Evolutionary conservation across 2,113 vertebrate genomes (phyloP).

Genomic region (Mola mola): DNA sequence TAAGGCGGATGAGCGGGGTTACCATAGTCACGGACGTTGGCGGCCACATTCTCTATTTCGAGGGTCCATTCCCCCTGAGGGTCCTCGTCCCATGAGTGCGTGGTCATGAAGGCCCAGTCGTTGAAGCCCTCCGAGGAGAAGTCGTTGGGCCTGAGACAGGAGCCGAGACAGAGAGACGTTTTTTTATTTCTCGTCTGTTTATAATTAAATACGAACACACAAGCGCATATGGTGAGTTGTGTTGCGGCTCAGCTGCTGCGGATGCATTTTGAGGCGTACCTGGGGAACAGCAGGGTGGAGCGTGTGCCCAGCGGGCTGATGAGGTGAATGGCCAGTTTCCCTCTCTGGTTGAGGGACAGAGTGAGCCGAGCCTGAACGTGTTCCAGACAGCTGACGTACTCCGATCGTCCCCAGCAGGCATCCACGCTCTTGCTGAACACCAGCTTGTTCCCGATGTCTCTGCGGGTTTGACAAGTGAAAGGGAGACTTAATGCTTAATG

Average conservation of each 20-base stretch:
- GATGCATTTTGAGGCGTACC: constrained; percentile 82
- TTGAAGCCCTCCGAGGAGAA: constrained; percentile 93
- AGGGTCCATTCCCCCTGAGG: constrained; percentile 93
- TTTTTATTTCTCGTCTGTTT: too few relatives aligned
- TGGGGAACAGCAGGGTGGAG: constrained; percentile 91
- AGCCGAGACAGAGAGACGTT: background rate
- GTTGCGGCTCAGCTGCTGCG: background rate
- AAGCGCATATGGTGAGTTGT: background rate
- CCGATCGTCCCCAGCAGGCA: constrained; percentile 88
- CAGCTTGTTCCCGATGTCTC: constrained; percentile 91
- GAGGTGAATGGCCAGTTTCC: constrained; percentile 94
- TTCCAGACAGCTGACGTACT: constrained; percentile 89
- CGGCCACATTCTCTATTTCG: constrained; percentile 91
- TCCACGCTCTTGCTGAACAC: constrained; percentile 89
- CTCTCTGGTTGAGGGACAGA: constrained; percentile 92
- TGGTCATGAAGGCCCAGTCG: constrained; percentile 98
- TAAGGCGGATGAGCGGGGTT: constrained; percentile 43
- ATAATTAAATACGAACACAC: background rate
- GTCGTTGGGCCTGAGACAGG: constrained; percentile 87
- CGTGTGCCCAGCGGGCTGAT: constrained; percentile 94
- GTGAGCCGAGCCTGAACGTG: constrained; percentile 92
- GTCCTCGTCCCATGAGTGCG: constrained; percentile 95
- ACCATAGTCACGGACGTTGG: constrained; percentile 91
- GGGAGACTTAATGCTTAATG: constrained; percentile 65
- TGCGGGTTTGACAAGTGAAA: constrained; percentile 65